Evolutionary conservation across 1,140 invertebrate genomes (phyloP).

Genomic region (Tribolium castaneum): DNA sequence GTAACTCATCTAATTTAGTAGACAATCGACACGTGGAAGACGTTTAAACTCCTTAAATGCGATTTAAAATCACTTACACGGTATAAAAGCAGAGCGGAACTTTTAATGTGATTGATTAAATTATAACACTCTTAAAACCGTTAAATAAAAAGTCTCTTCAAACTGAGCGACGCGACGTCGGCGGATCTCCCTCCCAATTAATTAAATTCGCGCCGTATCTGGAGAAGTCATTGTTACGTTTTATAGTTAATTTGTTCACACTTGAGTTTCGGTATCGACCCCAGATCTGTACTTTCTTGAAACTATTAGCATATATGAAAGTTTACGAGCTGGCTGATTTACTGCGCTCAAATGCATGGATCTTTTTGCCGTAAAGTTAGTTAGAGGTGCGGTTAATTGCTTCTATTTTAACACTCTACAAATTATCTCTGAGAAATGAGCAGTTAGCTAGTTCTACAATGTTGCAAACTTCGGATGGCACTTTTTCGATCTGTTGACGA

Average conservation of each 20-base stretch:
- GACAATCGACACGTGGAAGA: not conserved
- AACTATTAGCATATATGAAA: constrained; percentile 42
- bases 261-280: not conserved
- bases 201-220: not conserved
- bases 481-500: not conserved
- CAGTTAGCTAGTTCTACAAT: constrained; percentile 8
- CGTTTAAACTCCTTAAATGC: constrained; percentile 17
- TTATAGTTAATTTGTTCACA: constrained; percentile 26
- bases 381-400: constrained; percentile 39
- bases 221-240: not conserved
- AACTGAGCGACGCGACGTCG: not conserved
- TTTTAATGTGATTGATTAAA: constrained; percentile 31
- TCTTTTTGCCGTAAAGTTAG: constrained; percentile 35
- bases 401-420: constrained; percentile 35
- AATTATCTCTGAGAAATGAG: constrained; percentile 19
- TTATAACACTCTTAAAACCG: constrained; percentile 22
- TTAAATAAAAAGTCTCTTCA: constrained; percentile 2
- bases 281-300: constrained; percentile 9
- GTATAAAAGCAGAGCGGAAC: constrained; percentile 10
- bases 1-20: not conserved
- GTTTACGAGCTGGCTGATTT: constrained; percentile 39
- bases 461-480: constrained; percentile 2
- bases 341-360: constrained; percentile 38
- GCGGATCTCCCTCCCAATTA: not conserved
- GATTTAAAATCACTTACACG: constrained; percentile 27